These are phyloP conservation scores for Eupsittula cactorum DNA, from an alignment of 2,113 vertebrate species.

Conservation along the genomic window DNA sequence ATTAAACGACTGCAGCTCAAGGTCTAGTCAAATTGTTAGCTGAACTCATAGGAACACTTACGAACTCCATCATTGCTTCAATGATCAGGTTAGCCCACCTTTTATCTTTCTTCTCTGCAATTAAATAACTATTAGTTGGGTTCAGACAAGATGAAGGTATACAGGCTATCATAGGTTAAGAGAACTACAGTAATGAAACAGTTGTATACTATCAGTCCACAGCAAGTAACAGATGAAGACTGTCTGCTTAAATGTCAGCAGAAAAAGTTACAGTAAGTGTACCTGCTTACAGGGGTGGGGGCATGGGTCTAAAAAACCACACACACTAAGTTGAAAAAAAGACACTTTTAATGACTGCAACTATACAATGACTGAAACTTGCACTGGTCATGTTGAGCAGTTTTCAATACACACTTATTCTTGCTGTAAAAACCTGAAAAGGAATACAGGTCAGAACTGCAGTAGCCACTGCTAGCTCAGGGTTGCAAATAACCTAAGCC, in stretches of 20 bases:
- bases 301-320: background rate
- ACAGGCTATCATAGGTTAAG: background rate
- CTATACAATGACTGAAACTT: background rate
- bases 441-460: background rate
- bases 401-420: background rate
- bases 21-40: background rate
- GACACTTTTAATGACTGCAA: background rate
- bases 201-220: background rate
- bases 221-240: background rate
- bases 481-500: background rate
- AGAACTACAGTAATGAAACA: background rate
- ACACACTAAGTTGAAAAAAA: background rate
- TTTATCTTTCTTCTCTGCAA: background rate
- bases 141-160: background rate
- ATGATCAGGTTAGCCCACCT: background rate
- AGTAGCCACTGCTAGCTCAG: background rate
- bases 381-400: background rate
- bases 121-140: background rate
- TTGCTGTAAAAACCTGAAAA: background rate
- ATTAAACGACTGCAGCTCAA: background rate
- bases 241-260: background rate
- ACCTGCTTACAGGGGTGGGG: fast-evolving
- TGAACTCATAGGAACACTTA: background rate
- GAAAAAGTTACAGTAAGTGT: background rate
- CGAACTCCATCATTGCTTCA: fast-evolving